Conservation (phyloP, 35 echinoderm and acorn worm genomes). For the Apostichopus parvimensis region DNA sequence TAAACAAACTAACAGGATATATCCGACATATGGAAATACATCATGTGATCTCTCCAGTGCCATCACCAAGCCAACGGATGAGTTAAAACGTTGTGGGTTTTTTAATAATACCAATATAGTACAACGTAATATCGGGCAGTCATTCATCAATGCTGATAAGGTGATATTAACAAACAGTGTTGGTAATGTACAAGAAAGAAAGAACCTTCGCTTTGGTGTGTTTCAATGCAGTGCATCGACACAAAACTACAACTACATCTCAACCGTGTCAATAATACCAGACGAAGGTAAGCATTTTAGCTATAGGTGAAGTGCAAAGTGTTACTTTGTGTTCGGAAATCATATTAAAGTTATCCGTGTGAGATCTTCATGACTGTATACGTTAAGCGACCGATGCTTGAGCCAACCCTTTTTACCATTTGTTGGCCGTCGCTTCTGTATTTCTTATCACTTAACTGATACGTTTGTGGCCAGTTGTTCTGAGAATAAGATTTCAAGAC, state of each 20-base stretch:
- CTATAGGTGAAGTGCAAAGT: no score
- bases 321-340: no score
- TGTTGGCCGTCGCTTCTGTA: no score
- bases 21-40: neutral
- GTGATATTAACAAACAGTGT: neutral
- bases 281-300: neutral
- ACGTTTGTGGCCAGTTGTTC: no score
- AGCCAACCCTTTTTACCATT: no score
- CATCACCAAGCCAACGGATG: neutral
- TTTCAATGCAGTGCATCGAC: neutral
- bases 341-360: no score
- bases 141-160: neutral
- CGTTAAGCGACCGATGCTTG: no score
- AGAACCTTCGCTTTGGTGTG: neutral
- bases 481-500: no score
- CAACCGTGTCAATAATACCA: neutral
- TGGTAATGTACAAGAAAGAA: neutral
- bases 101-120: neutral
- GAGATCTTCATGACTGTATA: no score
- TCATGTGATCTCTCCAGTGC: neutral
- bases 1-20: neutral
- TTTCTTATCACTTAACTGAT: no score
- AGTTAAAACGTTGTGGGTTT: neutral
- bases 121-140: neutral
- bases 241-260: neutral